Percentiles rank a stretch among this genome's conserved stretches.
Conservation (phyloP, 2,888 invertebrate species). For the Drosophila paramelanica region DNA sequence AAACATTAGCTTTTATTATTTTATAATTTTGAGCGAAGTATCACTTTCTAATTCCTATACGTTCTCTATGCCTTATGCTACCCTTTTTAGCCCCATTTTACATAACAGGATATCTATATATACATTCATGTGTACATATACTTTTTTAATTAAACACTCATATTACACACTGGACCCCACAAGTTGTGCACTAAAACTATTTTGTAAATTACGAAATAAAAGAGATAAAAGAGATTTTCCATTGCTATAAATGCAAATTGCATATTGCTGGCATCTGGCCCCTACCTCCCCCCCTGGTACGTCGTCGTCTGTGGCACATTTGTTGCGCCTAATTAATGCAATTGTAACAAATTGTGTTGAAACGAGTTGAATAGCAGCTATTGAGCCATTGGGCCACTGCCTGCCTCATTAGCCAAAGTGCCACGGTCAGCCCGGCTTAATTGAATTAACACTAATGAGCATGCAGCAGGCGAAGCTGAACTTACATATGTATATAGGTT, state of each 20-base stretch:
- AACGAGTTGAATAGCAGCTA: slow-evolving; percentile 46
- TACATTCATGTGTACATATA: too few species aligned
- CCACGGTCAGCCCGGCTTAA: slow-evolving; percentile 57
- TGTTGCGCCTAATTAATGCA: slow-evolving; percentile 71
- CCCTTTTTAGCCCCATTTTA: background rate
- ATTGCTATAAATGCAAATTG: slow-evolving; percentile 13
- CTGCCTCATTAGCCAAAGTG: slow-evolving; percentile 74
- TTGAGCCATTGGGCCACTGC: slow-evolving; percentile 34
- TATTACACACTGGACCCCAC: slow-evolving; percentile 7
- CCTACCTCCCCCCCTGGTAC: too few species aligned
- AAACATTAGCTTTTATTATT: too few species aligned
- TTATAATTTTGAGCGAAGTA: too few species aligned
- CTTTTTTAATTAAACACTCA: background rate
- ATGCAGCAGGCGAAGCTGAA: slow-evolving; percentile 15
- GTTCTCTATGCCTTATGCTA: background rate
- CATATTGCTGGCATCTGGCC: background rate
- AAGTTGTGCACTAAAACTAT: background rate
- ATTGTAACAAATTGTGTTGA: slow-evolving; percentile 68
- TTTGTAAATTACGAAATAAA: background rate
- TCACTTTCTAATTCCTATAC: too few species aligned
- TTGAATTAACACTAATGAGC: slow-evolving; percentile 76
- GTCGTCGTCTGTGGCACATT: background rate
- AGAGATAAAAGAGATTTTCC: slow-evolving; percentile 10
- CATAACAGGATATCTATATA: background rate
- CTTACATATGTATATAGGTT: background rate